Percentiles rank a stretch among this genome's conserved stretches.
Evolutionary conservation across 1,140 invertebrate species (phyloP).

Genomic region (Vanessa atalanta): DNA sequence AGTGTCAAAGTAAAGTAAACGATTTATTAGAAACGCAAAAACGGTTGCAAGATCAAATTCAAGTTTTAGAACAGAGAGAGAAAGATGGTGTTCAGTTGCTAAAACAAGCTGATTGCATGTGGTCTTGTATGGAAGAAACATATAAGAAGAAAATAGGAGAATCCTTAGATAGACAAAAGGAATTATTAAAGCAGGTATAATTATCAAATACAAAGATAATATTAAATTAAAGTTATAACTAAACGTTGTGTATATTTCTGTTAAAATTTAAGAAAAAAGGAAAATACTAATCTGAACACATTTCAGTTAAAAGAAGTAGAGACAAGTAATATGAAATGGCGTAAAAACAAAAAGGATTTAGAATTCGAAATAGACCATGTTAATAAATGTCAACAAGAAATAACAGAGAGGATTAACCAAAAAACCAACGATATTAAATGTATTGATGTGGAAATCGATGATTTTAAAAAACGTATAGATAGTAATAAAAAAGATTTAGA

Average conservation of each 20-base stretch:
- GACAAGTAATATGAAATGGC: conserved; percentile 59
- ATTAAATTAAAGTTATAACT: background rate
- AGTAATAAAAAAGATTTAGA: conserved; percentile 55
- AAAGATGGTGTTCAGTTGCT: conserved; percentile 52
- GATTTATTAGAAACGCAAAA: conserved; percentile 52
- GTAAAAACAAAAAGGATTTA: conserved; percentile 66
- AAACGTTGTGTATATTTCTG: background rate
- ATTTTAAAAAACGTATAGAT: conserved; percentile 55
- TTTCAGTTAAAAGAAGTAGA: conserved; percentile 63
- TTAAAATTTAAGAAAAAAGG: conserved; percentile 58
- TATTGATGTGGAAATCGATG: conserved; percentile 56
- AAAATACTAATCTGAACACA: background rate
- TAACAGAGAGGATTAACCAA: conserved; percentile 58
- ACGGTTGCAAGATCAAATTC: conserved; percentile 56
- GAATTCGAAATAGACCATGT: conserved; percentile 59
- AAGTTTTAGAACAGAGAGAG: conserved; percentile 57
- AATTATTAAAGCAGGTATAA: conserved; percentile 52
- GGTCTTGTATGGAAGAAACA: conserved; percentile 66
- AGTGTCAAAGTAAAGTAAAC: conserved; percentile 52
- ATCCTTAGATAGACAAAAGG: conserved; percentile 54
- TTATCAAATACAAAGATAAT: background rate
- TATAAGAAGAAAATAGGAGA: conserved; percentile 65
- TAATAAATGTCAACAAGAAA: conserved; percentile 57
- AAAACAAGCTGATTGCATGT: conserved; percentile 68
- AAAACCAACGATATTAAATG: conserved; percentile 64